A percentile compares a stretch with the other conserved stretches of the same genome.
These are phyloP conservation scores for Schizaphis graminum DNA, from an alignment of 2,888 invertebrate genomes.

Conservation along the genomic window DNA sequence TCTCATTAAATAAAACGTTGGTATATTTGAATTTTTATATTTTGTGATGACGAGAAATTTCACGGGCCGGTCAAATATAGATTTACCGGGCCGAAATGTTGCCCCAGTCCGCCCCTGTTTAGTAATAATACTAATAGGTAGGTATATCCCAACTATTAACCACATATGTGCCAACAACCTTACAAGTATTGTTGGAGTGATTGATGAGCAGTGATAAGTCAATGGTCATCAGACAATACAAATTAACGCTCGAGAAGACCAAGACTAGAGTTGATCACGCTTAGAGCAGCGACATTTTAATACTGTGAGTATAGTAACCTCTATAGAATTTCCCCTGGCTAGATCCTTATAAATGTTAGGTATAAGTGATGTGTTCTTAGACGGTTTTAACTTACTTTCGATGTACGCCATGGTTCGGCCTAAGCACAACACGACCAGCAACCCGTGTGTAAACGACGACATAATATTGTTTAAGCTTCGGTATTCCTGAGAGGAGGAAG, in stretches of 20 bases:
- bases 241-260: background rate
- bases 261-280: background rate
- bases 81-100: too few relatives aligned
- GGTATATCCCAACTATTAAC: background rate
- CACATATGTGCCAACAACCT: background rate
- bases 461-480: background rate
- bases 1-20: too few relatives aligned
- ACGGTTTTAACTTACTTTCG: constrained; percentile 26
- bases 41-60: too few relatives aligned
- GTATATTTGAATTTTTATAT: too few relatives aligned
- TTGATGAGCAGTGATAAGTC: background rate
- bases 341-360: background rate
- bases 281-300: background rate
- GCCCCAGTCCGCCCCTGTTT: too few relatives aligned
- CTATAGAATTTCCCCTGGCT: background rate
- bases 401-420: background rate
- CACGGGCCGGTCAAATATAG: too few relatives aligned
- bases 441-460: background rate
- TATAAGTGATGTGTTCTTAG: background rate
- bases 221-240: background rate
- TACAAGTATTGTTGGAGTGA: background rate
- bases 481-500: background rate
- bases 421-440: background rate
- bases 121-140: background rate
- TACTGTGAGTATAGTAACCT: background rate